These are phyloP conservation scores for Gymnocheta viridis DNA, from an alignment of 2,888 invertebrate genomes.

Conservation along the genomic window DNA sequence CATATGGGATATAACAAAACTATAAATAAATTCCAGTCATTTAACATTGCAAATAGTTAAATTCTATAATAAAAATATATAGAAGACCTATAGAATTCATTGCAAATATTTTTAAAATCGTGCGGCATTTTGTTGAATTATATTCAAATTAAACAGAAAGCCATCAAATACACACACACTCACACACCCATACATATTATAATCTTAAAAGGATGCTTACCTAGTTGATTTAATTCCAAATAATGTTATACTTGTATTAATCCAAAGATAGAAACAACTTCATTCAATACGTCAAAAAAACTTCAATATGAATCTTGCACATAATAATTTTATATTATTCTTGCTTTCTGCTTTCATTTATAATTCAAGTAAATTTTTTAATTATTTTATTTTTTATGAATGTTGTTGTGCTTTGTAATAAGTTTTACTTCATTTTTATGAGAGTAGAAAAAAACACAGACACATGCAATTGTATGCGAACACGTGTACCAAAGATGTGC, in stretches of 20 bases:
- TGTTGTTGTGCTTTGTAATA: background rate
- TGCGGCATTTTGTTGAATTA: background rate
- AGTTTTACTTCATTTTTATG: slow-evolving; percentile 2
- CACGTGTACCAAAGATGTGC: slow-evolving; percentile 48
- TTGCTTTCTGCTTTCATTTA: background rate
- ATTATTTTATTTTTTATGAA: background rate
- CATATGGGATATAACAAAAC: too few relatives aligned
- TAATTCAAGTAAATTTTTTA: background rate
- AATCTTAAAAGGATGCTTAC: background rate
- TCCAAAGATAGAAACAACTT: slow-evolving; percentile 8
- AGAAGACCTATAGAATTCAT: too few relatives aligned
- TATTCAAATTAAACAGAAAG: background rate
- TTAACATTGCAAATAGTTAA: too few relatives aligned
- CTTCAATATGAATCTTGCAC: background rate
- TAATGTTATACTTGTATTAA: background rate
- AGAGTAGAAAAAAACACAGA: background rate
- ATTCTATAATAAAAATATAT: too few relatives aligned
- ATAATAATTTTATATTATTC: background rate
- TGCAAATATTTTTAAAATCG: background rate
- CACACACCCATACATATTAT: background rate
- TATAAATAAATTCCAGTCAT: too few relatives aligned
- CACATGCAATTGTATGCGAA: slow-evolving; percentile 31
- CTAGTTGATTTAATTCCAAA: slow-evolving; percentile 18
- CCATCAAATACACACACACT: background rate
- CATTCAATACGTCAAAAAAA: background rate